phyloP scores from a whole-genome alignment of 2,797 vertebrate species.

The Chanos chanos region DNA sequence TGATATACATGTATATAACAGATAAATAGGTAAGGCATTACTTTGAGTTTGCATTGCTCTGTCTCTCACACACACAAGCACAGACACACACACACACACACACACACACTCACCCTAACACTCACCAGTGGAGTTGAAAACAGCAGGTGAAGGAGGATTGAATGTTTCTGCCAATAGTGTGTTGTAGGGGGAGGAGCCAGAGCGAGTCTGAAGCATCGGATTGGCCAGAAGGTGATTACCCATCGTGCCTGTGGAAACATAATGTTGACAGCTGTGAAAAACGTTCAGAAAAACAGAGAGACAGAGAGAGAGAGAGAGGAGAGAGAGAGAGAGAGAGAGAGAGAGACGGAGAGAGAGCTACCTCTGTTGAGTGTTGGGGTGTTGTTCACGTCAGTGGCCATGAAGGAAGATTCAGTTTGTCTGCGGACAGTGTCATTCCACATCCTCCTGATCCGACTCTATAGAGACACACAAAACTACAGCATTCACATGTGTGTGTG shows the following conservation, averaged over 20 bases:
- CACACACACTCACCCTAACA: constrained; percentile 62
- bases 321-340: not conserved
- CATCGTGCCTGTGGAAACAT: constrained; percentile 60
- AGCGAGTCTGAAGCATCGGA: constrained; percentile 84
- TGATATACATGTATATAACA: too few relatives aligned
- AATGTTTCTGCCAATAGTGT: constrained; percentile 87
- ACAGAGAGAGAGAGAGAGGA: too few relatives aligned
- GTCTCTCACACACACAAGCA: constrained; percentile 1
- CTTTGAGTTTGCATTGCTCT: not conserved
- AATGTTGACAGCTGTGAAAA: too few relatives aligned
- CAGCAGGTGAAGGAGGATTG: constrained; percentile 76
- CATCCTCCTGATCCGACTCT: constrained; percentile 93
- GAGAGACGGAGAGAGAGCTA: constrained; percentile 43
- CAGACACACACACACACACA: constrained; percentile 3
- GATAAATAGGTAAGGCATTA: not conserved
- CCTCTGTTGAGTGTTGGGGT: constrained; percentile 90
- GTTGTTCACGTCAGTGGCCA: constrained; percentile 87
- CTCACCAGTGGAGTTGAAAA: constrained; percentile 85
- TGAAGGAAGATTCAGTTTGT: constrained; percentile 91
- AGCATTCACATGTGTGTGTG: not conserved
- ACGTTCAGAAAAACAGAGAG: too few relatives aligned
- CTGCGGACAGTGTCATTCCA: constrained; percentile 92
- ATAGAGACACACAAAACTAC: constrained; percentile 42
- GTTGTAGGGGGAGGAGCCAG: constrained; percentile 87
- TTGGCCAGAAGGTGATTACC: constrained; percentile 90